These are phyloP conservation scores for Plestiodon gilberti DNA, from an alignment of 2,113 vertebrate genomes.

Conservation along the genomic window DNA sequence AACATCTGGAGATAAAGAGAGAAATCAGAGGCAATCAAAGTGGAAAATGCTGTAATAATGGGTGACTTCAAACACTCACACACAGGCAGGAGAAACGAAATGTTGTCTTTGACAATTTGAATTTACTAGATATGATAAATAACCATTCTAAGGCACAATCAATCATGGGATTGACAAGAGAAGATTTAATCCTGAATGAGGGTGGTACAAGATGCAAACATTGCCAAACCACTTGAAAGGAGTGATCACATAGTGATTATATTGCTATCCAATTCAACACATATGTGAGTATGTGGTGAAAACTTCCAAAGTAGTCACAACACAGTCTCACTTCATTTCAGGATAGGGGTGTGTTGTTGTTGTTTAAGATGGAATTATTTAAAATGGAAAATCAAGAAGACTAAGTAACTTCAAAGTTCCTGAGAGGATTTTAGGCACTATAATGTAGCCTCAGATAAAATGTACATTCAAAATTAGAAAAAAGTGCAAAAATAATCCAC, in stretches of 20 bases:
- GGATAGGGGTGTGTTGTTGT: too few species aligned
- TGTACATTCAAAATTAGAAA: not conserved
- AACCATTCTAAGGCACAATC: not conserved
- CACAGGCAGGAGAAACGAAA: not conserved
- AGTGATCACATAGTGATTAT: too few species aligned
- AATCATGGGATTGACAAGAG: not conserved
- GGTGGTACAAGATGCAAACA: not conserved
- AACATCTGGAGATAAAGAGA: not conserved
- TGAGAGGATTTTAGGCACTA: not conserved
- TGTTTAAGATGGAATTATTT: not conserved
- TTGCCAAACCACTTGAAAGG: not conserved
- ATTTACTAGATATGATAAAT: not conserved
- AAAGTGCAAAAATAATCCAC: not conserved
- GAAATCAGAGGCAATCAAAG: not conserved
- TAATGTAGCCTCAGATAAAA: not conserved
- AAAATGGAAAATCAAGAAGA: not conserved
- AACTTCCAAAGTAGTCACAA: not conserved
- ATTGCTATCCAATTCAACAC: not conserved
- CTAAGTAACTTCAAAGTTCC: not conserved
- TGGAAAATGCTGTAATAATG: not conserved
- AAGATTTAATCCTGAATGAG: not conserved
- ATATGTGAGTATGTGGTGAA: not conserved
- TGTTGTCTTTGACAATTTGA: not conserved
- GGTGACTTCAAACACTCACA: not conserved
- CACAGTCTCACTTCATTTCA: not conserved